Evolutionary conservation across 2,113 vertebrate genomes (phyloP).

Genomic region (Sturnira hondurensis): DNA sequence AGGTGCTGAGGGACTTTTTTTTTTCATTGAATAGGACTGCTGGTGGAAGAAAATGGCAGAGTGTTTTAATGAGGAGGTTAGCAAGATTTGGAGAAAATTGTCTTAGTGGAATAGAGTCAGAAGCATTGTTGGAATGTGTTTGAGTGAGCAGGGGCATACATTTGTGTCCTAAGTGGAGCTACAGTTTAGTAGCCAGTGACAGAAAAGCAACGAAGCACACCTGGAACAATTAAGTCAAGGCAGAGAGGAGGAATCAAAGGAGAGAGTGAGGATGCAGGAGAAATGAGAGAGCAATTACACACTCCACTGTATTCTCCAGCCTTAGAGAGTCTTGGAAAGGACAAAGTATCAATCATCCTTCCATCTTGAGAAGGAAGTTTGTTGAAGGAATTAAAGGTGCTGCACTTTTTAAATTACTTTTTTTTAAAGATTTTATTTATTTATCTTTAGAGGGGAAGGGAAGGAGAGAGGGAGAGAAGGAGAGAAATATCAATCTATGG

Average conservation of each 20-base stretch:
- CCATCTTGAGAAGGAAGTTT: neutral
- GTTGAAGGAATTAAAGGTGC: neutral
- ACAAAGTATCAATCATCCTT: neutral
- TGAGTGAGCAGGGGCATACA: neutral
- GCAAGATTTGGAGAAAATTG: neutral
- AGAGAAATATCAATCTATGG: too few relatives aligned
- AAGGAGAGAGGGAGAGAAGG: too few relatives aligned
- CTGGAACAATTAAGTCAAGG: neutral
- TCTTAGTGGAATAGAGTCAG: neutral
- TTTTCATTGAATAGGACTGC: neutral
- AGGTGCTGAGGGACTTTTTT: neutral
- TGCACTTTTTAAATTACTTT: too few relatives aligned
- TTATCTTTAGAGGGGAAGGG: too few relatives aligned
- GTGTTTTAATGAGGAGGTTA: neutral
- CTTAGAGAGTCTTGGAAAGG: neutral
- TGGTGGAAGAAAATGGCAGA: neutral
- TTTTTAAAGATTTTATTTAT: too few relatives aligned
- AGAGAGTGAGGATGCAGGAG: neutral
- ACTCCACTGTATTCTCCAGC: neutral
- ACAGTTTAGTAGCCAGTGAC: neutral
- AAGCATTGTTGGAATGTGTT: neutral
- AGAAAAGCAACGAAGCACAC: neutral
- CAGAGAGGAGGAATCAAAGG: neutral
- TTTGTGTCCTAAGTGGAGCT: neutral
- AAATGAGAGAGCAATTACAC: neutral